A percentile compares a stretch with the other conserved stretches of the same genome.
Evolutionary conservation across 2,888 invertebrate genomes (phyloP).

Genomic region (Pardosa pseudoannulata): DNA sequence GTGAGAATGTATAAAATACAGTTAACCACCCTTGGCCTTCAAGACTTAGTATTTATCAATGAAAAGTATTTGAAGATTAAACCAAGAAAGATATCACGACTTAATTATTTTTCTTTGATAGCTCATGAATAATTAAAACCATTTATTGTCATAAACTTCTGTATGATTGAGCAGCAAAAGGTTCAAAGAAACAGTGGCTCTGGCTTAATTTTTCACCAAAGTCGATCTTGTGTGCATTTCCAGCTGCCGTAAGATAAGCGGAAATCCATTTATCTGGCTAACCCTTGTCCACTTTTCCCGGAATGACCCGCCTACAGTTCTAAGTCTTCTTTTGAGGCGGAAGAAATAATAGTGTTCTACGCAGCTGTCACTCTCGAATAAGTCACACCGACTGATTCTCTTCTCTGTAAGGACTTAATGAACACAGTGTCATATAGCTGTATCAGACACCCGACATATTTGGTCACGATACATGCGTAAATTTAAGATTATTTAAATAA

Average conservation of each 20-base stretch:
- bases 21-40: too few relatives aligned
- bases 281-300: constrained; percentile 6
- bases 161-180: too few relatives aligned
- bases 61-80: too few relatives aligned
- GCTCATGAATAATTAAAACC: too few relatives aligned
- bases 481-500: too few relatives aligned
- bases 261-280: neutral
- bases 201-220: neutral
- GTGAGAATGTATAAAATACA: too few relatives aligned
- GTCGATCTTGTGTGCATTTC: neutral
- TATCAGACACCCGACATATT: neutral
- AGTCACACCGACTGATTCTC: neutral
- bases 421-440: neutral
- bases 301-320: neutral
- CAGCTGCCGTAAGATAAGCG: neutral
- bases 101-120: too few relatives aligned
- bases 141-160: too few relatives aligned
- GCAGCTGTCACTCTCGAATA: neutral
- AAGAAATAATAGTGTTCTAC: neutral
- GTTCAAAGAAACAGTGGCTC: too few relatives aligned
- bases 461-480: too few relatives aligned
- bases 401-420: neutral
- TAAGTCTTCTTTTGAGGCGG: neutral
- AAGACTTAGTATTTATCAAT: too few relatives aligned
- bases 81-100: too few relatives aligned